phyloP scores from a whole-genome alignment of 2,113 vertebrate species.

The Ptychochromis oligacanthus region DNA sequence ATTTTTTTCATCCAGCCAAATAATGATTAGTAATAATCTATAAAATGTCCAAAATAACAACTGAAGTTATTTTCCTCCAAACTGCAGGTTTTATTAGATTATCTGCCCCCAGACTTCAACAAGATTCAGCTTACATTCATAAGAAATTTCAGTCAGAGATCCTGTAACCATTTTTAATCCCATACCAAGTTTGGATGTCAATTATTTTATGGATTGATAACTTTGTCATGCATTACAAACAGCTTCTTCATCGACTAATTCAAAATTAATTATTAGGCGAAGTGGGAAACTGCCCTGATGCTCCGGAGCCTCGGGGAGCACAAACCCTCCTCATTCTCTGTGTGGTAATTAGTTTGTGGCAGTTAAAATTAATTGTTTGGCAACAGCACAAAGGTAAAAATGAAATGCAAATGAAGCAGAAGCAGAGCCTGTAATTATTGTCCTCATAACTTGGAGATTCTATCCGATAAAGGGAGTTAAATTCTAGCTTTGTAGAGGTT shows the following conservation, averaged over 20 bases:
- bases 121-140: not conserved
- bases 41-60: no score
- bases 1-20: no score
- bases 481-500: not conserved
- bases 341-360: not conserved
- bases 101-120: not conserved
- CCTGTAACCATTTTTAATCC: no score
- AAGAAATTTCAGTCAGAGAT: not conserved
- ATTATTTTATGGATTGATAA: not conserved
- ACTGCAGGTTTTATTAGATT: not conserved
- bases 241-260: not conserved
- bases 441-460: not conserved
- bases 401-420: not conserved
- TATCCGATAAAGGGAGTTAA: not conserved
- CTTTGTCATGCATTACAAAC: rapidly evolving
- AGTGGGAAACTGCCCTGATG: not conserved
- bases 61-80: not conserved
- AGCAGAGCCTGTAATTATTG: not conserved
- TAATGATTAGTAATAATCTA: no score
- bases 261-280: not conserved
- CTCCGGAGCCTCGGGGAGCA: not conserved
- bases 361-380: not conserved
- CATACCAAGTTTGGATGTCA: not conserved
- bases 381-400: not conserved
- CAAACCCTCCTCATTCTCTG: not conserved